Percentiles rank a stretch among this genome's conserved stretches.
phyloP scores from a whole-genome alignment of 2,888 invertebrate genomes.

The Pandemis corylana region DNA sequence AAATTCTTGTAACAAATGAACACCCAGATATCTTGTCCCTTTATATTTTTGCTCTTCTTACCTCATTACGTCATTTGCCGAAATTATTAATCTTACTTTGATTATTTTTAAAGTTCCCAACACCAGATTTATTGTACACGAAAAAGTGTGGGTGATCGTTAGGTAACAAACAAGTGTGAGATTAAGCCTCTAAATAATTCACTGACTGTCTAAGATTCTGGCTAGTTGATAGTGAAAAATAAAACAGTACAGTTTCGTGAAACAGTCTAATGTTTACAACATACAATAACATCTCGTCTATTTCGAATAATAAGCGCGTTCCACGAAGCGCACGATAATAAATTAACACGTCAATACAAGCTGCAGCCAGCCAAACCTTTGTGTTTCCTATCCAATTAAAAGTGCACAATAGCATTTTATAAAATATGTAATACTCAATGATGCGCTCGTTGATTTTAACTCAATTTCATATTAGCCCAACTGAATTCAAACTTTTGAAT shows the following conservation, averaged over 20 bases:
- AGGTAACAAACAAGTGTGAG: background rate
- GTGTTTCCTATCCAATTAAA: background rate
- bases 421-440: background rate
- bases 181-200: background rate
- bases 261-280: constrained; percentile 5
- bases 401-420: background rate
- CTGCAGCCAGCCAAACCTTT: background rate
- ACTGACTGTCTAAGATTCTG: background rate
- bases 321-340: background rate
- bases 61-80: no score
- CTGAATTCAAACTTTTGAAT: background rate
- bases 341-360: background rate
- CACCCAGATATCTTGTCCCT: no score
- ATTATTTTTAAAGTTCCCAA: no score
- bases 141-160: background rate
- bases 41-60: no score
- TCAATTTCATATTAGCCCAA: background rate
- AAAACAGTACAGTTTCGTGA: constrained; percentile 4
- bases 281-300: background rate
- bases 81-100: no score
- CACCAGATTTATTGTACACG: background rate
- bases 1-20: no score
- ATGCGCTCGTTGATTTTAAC: background rate
- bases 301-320: constrained; percentile 7
- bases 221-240: background rate